Evolutionary conservation across 2,797 vertebrate species (phyloP).

Genomic region (Psittacula echo): DNA sequence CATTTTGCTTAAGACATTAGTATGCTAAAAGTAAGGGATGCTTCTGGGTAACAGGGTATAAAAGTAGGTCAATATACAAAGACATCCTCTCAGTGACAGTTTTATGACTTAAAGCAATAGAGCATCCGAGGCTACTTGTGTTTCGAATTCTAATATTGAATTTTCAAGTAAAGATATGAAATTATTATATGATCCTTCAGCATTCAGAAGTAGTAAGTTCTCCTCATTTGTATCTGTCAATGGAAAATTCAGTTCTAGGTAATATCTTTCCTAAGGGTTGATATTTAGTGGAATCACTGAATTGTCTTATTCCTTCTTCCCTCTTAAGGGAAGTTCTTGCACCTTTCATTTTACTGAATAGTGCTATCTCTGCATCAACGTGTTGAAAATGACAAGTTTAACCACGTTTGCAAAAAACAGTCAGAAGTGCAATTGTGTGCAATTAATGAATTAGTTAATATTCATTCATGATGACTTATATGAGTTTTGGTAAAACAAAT

Average conservation of each 20-base stretch:
- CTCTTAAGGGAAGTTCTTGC: not conserved
- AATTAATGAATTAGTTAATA: not conserved
- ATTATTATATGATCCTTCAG: not conserved
- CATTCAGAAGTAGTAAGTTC: not conserved
- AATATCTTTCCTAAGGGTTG: not conserved
- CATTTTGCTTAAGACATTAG: slow-evolving; percentile 44
- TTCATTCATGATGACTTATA: not conserved
- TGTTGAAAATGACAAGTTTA: not conserved
- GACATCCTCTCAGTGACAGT: slow-evolving; percentile 28
- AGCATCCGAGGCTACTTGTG: not conserved
- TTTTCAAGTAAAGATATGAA: slow-evolving; percentile 10
- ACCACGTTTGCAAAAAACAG: not conserved
- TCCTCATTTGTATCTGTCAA: not conserved
- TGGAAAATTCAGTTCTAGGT: not conserved
- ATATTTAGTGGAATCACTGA: not conserved
- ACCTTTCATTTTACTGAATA: not conserved
- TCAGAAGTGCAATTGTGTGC: not conserved
- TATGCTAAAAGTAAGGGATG: slow-evolving; percentile 44
- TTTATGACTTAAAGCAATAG: slow-evolving; percentile 63
- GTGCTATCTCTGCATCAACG: not conserved
- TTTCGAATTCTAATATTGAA: slow-evolving; percentile 40
- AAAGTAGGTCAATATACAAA: slow-evolving; percentile 60
- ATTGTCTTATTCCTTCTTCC: slow-evolving; percentile 2
- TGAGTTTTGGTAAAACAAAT: not conserved
- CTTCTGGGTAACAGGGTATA: slow-evolving; percentile 47